Base-by-base conservation (phyloP, 2,888 invertebrate genomes). In the Chrysolina haemoptera region DNA sequence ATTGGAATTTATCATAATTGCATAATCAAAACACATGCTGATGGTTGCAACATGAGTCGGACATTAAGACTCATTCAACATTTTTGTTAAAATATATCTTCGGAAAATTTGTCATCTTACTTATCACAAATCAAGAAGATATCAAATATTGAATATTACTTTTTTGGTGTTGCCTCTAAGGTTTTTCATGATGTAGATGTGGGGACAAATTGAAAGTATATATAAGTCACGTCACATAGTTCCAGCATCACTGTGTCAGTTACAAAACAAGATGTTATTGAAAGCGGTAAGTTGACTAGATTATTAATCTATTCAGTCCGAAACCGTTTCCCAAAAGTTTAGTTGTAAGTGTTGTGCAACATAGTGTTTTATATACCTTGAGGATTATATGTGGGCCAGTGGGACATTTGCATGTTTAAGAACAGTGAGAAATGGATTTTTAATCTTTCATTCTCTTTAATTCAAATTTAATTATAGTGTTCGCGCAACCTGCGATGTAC, bases 131-230 rank as follows among this genome's bases (percentile, higher is more conserved):
- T 53, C 53, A 18, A 53, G 53, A 22, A 20, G 12, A 20, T 11
- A 53, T 20, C 11, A 53, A 20, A 53, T 11, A 53, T 53, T 53
- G 53, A 20, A 3, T 5, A 53, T 53, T 22, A 20, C 12, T 22
- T 53, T 53, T 53, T 53, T 20, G 53, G n/a, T 53, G 12, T 20
- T 53, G 53, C 14, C 53, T 53, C 11, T 20, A 18, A 53, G 20
- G 20, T 18, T 53, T 53, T 53, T 11, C 53, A 12, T 53, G 53
- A 20, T 12, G 53, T 11, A 53, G 53, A 12, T 20, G 53, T 53
- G 53, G 53, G 53, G 22, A 53, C 53, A 12, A 53, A 20, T 53
- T 53, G 53, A 53, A 22, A 53, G 53, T 53, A 53, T 53, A 53
- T 53, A 53, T 53, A 53, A 22, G 22, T 53, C 20, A 53, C 20